Percentiles rank a stretch among this genome's conserved stretches.
Evolutionary conservation across 2,888 invertebrate genomes (phyloP).

Genomic region (Trissolcus japonicus): DNA sequence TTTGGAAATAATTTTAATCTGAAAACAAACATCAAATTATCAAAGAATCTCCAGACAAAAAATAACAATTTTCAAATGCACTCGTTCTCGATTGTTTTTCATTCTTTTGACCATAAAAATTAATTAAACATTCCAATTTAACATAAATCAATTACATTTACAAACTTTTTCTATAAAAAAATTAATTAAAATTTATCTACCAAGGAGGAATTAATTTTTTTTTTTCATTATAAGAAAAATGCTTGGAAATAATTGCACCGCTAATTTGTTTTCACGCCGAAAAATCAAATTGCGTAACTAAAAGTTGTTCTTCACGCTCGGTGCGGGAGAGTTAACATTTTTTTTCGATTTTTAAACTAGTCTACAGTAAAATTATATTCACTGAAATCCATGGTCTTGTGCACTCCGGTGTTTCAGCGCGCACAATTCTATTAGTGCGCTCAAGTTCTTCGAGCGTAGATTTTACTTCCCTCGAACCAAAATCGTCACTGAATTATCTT

Average conservation of each 20-base stretch:
- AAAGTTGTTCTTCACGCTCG: background rate
- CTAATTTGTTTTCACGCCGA: too few relatives aligned
- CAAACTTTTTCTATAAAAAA: too few relatives aligned
- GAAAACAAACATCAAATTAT: too few relatives aligned
- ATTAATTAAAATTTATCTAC: too few relatives aligned
- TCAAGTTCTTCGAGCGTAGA: constrained; percentile 38
- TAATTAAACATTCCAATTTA: too few relatives aligned
- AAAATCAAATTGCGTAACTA: constrained; percentile 1
- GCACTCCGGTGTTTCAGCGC: constrained; percentile 26
- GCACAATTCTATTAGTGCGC: constrained; percentile 29
- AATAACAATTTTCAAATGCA: too few relatives aligned
- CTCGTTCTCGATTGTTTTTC: too few relatives aligned
- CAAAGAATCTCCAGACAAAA: too few relatives aligned
- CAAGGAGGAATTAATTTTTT: too few relatives aligned
- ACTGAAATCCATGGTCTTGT: constrained; percentile 25
- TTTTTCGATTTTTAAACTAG: constrained; percentile 36
- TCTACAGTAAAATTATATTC: constrained; percentile 19
- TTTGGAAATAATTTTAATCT: constrained; percentile 31
- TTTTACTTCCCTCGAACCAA: constrained; percentile 19
- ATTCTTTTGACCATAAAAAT: too few relatives aligned
- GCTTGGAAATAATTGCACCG: background rate
- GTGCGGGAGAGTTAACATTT: constrained; percentile 14
- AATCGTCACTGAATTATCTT: constrained; percentile 11
- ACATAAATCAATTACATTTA: too few relatives aligned
- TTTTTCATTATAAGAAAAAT: too few relatives aligned